Percentiles rank a stretch among this genome's conserved stretches.
Evolutionary conservation across 2,113 vertebrate genomes (phyloP).

Genomic region (Calidris pygmaea): DNA sequence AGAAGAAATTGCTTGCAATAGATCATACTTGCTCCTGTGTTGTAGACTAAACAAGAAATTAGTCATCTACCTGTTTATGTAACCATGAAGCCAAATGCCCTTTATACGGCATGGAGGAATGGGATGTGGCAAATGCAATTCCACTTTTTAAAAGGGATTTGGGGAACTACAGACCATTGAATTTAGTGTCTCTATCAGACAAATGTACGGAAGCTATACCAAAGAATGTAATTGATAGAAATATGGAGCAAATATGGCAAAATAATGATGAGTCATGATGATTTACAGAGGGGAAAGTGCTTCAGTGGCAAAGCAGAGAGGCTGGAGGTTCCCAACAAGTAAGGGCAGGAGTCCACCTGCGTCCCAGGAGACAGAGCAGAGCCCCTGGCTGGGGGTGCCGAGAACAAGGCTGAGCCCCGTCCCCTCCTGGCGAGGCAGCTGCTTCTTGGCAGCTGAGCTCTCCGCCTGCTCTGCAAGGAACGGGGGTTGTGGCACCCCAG

Average conservation of each 20-base stretch:
- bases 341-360: background rate
- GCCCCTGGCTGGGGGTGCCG: rapidly evolving
- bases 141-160: background rate
- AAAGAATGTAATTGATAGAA: background rate
- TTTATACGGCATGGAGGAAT: background rate
- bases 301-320: background rate
- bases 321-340: background rate
- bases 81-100: background rate
- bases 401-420: background rate
- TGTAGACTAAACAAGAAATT: conserved; percentile 15
- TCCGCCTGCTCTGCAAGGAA: background rate
- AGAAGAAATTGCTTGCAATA: background rate
- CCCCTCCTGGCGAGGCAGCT: background rate
- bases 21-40: background rate
- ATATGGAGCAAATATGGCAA: background rate
- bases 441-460: background rate
- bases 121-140: background rate
- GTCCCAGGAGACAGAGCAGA: background rate
- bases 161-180: background rate
- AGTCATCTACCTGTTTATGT: conserved; percentile 9
- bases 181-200: background rate
- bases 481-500: background rate
- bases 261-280: background rate
- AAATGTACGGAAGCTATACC: background rate
- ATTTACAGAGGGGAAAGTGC: background rate